These are phyloP conservation scores for Lophura nycthemera DNA, from an alignment of 2,113 vertebrate genomes.

Conservation along the genomic window DNA sequence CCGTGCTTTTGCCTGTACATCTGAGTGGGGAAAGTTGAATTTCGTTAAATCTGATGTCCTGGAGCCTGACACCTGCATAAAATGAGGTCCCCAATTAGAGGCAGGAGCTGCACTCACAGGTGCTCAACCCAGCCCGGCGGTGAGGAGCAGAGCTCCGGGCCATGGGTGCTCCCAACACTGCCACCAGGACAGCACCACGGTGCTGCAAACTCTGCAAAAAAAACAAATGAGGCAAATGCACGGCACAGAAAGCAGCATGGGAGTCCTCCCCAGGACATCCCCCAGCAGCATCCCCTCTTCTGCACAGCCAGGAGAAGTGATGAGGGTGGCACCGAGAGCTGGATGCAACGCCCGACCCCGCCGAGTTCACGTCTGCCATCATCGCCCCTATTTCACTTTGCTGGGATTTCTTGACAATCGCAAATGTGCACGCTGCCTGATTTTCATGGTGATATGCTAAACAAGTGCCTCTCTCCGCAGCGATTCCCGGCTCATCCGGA, in stretches of 20 bases:
- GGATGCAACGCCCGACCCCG: background rate
- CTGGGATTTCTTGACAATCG: conserved; percentile 3
- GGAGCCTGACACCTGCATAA: conserved; percentile 62
- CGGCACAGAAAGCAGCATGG: background rate
- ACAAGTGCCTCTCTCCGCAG: conserved; percentile 7
- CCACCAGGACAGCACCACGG: fast-evolving
- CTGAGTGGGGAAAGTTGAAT: background rate
- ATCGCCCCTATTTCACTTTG: conserved; percentile 30
- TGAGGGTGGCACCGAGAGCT: background rate
- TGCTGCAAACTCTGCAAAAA: background rate
- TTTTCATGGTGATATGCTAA: conserved; percentile 58
- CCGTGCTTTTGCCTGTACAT: background rate
- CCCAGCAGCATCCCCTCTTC: too few relatives aligned
- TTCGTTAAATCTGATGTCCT: conserved; percentile 50
- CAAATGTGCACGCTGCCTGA: conserved; percentile 28
- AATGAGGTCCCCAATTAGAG: conserved; percentile 46
- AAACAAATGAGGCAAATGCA: fast-evolving
- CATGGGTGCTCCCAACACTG: too few relatives aligned
- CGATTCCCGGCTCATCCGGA: background rate
- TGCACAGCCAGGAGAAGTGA: background rate
- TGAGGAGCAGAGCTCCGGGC: background rate
- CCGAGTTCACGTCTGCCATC: background rate
- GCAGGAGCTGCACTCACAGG: background rate
- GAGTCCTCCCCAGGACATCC: background rate
- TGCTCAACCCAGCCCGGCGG: background rate